Evolutionary conservation across 2,888 invertebrate genomes (phyloP), one percentile per base, ranked within the genome.

Genomic region (Nemapogon koenigi): DNA sequence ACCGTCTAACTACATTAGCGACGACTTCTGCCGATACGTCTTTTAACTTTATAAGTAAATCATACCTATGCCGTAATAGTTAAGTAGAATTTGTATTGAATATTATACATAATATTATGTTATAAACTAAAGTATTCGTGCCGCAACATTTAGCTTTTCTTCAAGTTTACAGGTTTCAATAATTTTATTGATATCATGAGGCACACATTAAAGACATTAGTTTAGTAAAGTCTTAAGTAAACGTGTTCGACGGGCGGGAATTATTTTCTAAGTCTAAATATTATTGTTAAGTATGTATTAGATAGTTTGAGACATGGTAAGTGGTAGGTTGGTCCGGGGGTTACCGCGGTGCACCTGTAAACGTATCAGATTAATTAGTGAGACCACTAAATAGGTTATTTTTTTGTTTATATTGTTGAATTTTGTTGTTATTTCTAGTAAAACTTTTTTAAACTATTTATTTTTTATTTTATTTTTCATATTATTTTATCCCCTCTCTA

Each of bases 161-260:
- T n/a, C n/a, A n/a, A n/a, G n/a, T n/a, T n/a, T n/a, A n/a, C n/a
- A n/a, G n/a, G n/a, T n/a, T n/a, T n/a, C n/a, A n/a, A n/a, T n/a
- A n/a, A n/a, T n/a, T n/a, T n/a, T n/a, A n/a, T n/a, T n/a, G 22
- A 19, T 33, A 19, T 17, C 19, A 17, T 69, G 15, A 19, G 15
- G 32, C 32, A 15, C 15, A 22, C 17, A 27, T 67, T 28, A 28
- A n/a, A n/a, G 66, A 55, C 62, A 62, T 57, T 72, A 75, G 68
- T 67, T 69, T 73, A 76, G 69, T 57, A 52, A 55, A 63, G 56
- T 58, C 64, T 62, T 75, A 73, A 75, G 72, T 64, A 65, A 67
- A 67, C 69, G 76, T 76, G 73, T 78, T 76, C 75, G 72, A 64
- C 61, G 70, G 71, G 64, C 61, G 69, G 71, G 65, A 65, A 62